Conservation (phyloP, 2,888 invertebrate species). For the Macropis europaea region DNA sequence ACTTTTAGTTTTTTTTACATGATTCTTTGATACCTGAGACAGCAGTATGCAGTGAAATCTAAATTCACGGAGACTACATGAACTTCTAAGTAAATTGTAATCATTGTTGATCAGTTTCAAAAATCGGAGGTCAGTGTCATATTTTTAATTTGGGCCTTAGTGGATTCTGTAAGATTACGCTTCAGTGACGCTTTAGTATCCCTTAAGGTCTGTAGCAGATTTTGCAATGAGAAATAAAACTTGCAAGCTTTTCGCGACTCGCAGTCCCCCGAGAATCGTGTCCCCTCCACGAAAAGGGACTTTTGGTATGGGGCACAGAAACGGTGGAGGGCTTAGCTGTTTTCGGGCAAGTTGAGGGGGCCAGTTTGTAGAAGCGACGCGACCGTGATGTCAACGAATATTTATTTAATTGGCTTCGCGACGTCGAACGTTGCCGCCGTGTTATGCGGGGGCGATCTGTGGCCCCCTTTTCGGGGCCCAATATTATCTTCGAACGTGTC, state of each 20-base stretch:
- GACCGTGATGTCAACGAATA: slow-evolving; percentile 78
- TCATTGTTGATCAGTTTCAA: too few species aligned
- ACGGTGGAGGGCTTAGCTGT: slow-evolving; percentile 62
- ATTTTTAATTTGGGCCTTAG: too few species aligned
- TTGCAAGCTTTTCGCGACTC: not conserved
- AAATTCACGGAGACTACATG: too few species aligned
- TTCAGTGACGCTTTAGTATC: too few species aligned
- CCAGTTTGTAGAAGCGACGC: slow-evolving; percentile 77
- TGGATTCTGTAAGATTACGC: too few species aligned
- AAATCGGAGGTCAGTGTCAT: too few species aligned
- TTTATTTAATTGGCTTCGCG: slow-evolving; percentile 79
- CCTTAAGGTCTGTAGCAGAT: too few species aligned
- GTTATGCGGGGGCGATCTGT: slow-evolving; percentile 77
- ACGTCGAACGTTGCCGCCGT: slow-evolving; percentile 73
- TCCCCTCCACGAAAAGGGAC: not conserved
- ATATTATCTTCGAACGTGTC: slow-evolving; percentile 50
- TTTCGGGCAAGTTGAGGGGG: slow-evolving; percentile 68
- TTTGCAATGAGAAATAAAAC: too few species aligned
- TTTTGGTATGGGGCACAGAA: slow-evolving; percentile 7
- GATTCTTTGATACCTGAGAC: too few species aligned
- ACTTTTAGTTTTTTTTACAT: too few species aligned
- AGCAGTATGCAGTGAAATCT: too few species aligned
- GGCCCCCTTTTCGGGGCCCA: slow-evolving; percentile 20
- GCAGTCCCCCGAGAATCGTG: not conserved
- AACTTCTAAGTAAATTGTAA: too few species aligned